Base-by-base conservation (phyloP, 2,888 invertebrate genomes). In the Eupithecia dodoneata region DNA sequence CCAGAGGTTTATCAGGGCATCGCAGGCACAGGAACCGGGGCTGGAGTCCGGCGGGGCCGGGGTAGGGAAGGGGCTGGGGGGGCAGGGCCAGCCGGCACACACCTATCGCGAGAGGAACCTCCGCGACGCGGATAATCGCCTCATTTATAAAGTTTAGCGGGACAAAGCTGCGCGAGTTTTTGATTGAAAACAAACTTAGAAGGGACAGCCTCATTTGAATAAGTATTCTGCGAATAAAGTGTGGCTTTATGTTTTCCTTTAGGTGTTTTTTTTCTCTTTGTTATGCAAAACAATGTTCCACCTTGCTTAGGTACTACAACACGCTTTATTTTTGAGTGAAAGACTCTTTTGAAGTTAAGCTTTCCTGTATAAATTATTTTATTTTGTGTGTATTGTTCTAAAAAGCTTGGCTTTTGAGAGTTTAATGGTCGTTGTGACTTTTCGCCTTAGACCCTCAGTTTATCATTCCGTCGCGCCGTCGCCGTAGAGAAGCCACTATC, bases 131-230 rank as follows among this genome's bases (percentile, higher is more conserved):
- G 95, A 94, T 95, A 95, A 95, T 95, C 95, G 95, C 90, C 93
- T 94, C 94, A 94, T 95, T 94, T 94, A 95, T 94, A 94, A 95
- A 95, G 95, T 94, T 94, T 94, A 95, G 92, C 93, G 91, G 91
- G 90, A 94, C 94, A 94, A 94, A 94, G 94, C 94, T 93, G 93
- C 90, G 91, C 89, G 94, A 94, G 94, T 94, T 94, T 94, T 94
- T 95, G 95, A 95, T 95, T 95, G 95, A 95, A 95, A 95, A 94
- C 94, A 95, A 95, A 95, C 95, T 95, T 94, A 94, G 95, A 94
- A 95, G 95, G 95, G 94, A 95, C 95, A 92, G 93, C 91, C 94
- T 95, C 95, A 94, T 95, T 95, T 95, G 94, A 95, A 95, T 95
- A 95, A 95, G 95, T 95, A 95, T 95, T 94, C 93, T 92, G 93